Conservation (phyloP, 2,113 vertebrate genomes). For the Alethe castanea region DNA sequence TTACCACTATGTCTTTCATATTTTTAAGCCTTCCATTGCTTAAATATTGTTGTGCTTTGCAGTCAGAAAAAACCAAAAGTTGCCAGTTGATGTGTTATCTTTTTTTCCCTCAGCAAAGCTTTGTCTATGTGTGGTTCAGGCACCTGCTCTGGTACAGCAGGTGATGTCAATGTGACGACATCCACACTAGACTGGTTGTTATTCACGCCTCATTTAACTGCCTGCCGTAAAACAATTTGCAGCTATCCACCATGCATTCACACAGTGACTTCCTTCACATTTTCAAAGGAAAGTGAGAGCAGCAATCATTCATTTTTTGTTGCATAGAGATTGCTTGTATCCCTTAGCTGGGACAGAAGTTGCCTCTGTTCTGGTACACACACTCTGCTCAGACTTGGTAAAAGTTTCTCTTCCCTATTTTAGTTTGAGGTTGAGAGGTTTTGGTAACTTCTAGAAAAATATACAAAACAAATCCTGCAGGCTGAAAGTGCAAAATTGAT, state of each 20-base stretch:
- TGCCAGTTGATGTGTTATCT: not conserved
- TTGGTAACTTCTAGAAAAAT: not conserved
- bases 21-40: not conserved
- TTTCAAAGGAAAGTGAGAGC: not conserved
- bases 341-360: not conserved
- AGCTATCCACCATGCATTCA: not conserved
- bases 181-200: not conserved
- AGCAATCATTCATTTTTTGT: not conserved
- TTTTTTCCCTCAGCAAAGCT: not conserved
- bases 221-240: not conserved
- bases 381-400: not conserved
- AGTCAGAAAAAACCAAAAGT: not conserved
- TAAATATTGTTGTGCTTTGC: not conserved
- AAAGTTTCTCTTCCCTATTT: not conserved
- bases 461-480: not conserved
- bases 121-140: not conserved
- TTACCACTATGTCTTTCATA: not conserved
- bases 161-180: not conserved
- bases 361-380: not conserved
- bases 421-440: not conserved
- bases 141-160: not conserved
- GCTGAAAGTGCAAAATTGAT: not conserved
- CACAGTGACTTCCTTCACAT: not conserved
- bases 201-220: constrained; percentile 1
- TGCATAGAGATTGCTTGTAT: not conserved